phyloP scores from a whole-genome alignment of 2,797 vertebrate species.

The Etheostoma perlongum region DNA sequence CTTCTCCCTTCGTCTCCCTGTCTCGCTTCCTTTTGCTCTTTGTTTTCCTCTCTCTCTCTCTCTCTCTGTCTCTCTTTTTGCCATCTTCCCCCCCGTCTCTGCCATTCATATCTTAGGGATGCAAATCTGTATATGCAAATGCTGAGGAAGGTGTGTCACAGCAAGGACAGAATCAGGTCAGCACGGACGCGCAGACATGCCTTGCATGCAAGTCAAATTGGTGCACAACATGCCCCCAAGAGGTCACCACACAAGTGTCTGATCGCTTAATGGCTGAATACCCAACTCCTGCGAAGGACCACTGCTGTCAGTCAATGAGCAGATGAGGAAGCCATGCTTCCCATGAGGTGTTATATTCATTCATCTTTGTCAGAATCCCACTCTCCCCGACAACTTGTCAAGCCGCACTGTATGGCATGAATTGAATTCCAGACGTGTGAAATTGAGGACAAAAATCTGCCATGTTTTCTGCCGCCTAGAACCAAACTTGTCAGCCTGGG shows the following conservation, averaged over 20 bases:
- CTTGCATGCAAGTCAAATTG: slow-evolving; percentile 80
- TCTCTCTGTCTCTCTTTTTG: slow-evolving; percentile 6
- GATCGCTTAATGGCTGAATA: slow-evolving; percentile 46
- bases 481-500: slow-evolving; percentile 14
- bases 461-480: slow-evolving; percentile 14
- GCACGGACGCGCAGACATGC: slow-evolving; percentile 60
- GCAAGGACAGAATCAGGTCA: slow-evolving; percentile 85
- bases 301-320: slow-evolving; percentile 44
- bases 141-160: slow-evolving; percentile 79
- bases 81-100: slow-evolving; percentile 16
- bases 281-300: slow-evolving; percentile 30
- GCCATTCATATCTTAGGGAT: slow-evolving; percentile 59
- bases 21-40: slow-evolving; percentile 27
- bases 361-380: slow-evolving; percentile 60
- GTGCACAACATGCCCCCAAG: slow-evolving; percentile 70
- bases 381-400: slow-evolving; percentile 43
- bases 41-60: background rate
- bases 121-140: slow-evolving; percentile 86
- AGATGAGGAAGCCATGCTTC: slow-evolving; percentile 16
- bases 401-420: slow-evolving; percentile 21
- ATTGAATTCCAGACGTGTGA: slow-evolving; percentile 43
- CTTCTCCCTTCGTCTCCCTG: background rate
- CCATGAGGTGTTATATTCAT: slow-evolving; percentile 37
- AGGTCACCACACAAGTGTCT: slow-evolving; percentile 57
- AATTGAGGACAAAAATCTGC: slow-evolving; percentile 38